These are phyloP conservation scores for Achroia grisella DNA, from an alignment of 1,140 invertebrate genomes.

Conservation along the genomic window DNA sequence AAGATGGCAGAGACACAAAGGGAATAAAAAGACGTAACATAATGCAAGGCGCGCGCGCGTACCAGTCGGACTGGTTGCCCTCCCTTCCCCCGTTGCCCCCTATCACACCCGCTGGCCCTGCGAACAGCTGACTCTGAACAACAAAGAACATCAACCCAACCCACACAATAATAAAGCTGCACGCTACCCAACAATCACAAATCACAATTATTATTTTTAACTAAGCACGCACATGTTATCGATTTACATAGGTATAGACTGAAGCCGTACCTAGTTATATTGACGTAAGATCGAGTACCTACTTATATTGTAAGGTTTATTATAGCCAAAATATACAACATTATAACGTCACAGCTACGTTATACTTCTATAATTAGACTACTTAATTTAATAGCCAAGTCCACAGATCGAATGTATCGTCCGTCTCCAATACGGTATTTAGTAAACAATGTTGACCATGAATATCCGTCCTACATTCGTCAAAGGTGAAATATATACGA, in stretches of 20 bases:
- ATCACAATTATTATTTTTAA: conserved; percentile 5
- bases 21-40: conserved; percentile 2
- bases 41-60: conserved; percentile 15
- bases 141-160: conserved; percentile 44
- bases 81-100: conserved; percentile 15
- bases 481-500: conserved; percentile 35
- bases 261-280: not conserved
- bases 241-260: not conserved
- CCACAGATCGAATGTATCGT: not conserved
- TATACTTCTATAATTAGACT: not conserved
- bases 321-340: not conserved
- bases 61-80: conserved; percentile 38
- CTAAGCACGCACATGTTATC: conserved; percentile 6
- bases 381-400: not conserved
- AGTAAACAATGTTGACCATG: conserved; percentile 34
- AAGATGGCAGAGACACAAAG: conserved; percentile 10
- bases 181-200: conserved; percentile 12
- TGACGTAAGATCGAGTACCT: not conserved
- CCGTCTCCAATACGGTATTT: conserved; percentile 8
- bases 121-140: conserved; percentile 58
- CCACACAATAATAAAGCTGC: conserved; percentile 21
- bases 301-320: not conserved
- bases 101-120: not conserved
- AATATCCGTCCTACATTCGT: conserved; percentile 21
- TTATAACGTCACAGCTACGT: not conserved